phyloP scores from a whole-genome alignment of 2,113 vertebrate genomes.

The Lycocorax pyrrhopterus region DNA sequence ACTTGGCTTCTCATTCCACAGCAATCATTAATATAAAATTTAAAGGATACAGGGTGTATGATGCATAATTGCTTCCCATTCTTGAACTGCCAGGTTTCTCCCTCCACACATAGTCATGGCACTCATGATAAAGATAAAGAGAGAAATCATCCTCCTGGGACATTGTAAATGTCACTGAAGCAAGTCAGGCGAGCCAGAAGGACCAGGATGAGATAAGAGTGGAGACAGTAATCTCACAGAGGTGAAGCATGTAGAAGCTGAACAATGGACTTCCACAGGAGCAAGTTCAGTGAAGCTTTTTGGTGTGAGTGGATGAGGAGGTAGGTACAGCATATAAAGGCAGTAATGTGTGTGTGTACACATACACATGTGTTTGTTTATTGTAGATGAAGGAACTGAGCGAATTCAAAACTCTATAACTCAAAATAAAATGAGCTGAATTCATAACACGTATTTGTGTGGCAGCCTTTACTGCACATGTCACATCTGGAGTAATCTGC shows the following conservation, averaged over 20 bases:
- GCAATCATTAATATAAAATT: slow-evolving; percentile 40
- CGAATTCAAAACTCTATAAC: slow-evolving; percentile 6
- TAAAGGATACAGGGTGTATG: slow-evolving; percentile 25
- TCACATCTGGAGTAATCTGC: slow-evolving; percentile 47
- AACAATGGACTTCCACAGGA: neutral
- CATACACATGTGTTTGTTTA: slow-evolving; percentile 14
- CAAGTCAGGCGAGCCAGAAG: neutral
- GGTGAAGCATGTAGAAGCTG: neutral
- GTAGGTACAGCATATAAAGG: neutral
- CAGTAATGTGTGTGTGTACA: neutral
- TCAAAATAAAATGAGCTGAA: slow-evolving; percentile 43
- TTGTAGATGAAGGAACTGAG: slow-evolving; percentile 23
- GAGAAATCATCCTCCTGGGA: neutral
- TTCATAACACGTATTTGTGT: slow-evolving; percentile 52
- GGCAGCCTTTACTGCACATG: slow-evolving; percentile 45
- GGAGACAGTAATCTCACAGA: neutral
- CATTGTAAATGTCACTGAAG: neutral
- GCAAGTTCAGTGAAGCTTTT: neutral
- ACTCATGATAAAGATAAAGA: neutral
- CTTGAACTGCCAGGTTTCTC: neutral
- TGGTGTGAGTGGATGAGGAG: neutral
- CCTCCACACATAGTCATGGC: neutral
- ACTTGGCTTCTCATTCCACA: slow-evolving; percentile 33
- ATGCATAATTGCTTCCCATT: slow-evolving; percentile 28
- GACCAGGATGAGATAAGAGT: neutral